These are phyloP conservation scores for Labeo calbasu DNA, from an alignment of 2,797 vertebrate species.

Conservation along the genomic window DNA sequence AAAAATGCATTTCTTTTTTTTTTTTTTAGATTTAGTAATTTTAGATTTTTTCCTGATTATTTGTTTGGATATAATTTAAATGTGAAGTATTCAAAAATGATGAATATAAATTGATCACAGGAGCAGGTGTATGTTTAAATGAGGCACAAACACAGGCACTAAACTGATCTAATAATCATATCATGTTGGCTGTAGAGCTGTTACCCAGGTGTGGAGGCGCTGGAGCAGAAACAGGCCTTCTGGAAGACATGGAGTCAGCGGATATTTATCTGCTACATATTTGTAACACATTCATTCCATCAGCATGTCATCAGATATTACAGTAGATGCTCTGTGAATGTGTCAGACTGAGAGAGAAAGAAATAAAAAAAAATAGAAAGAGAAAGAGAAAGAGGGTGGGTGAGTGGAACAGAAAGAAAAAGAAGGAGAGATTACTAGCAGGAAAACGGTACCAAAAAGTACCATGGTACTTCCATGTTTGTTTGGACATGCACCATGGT, in stretches of 20 bases:
- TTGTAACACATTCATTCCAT: slow-evolving; percentile 8
- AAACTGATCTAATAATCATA: slow-evolving; percentile 18
- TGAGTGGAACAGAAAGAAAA: neutral
- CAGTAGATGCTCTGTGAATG: neutral
- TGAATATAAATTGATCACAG: neutral
- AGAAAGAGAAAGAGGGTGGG: neutral
- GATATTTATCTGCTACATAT: slow-evolving; percentile 13
- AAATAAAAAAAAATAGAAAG: neutral
- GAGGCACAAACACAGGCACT: neutral
- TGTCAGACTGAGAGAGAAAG: neutral
- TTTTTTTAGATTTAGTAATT: too few relatives aligned
- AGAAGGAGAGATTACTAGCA: neutral
- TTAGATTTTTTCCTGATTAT: too few relatives aligned
- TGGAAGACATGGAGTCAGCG: neutral
- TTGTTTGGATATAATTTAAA: neutral
- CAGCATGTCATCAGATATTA: neutral
- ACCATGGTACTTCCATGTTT: neutral
- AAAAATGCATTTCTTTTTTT: too few relatives aligned
- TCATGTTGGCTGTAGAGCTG: slow-evolving; percentile 16
- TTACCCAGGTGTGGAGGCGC: slow-evolving; percentile 29
- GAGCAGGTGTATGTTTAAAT: slow-evolving; percentile 23
- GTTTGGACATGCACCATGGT: neutral
- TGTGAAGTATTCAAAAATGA: neutral
- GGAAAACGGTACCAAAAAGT: neutral
- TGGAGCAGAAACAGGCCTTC: slow-evolving; percentile 29